A percentile compares a stretch with the other conserved stretches of the same genome.
phyloP scores from a whole-genome alignment of 2,113 vertebrate genomes.

The Pygoscelis antarcticus region DNA sequence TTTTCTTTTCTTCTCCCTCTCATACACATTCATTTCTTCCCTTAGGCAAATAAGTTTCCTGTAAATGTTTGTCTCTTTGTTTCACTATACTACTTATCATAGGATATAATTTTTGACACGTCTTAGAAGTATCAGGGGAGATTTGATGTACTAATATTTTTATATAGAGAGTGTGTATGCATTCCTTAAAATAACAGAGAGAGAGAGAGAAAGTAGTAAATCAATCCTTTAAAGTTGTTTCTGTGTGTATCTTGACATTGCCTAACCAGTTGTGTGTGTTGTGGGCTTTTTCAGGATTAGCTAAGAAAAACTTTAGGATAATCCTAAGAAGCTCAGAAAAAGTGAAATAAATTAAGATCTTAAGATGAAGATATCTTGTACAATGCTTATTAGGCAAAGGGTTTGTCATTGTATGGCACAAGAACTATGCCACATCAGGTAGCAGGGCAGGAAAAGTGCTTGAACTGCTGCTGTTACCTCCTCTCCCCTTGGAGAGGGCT shows the following conservation, averaged over 20 bases:
- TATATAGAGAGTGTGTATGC: not conserved
- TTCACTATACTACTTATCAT: not conserved
- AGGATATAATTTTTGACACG: not conserved
- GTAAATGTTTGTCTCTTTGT: constrained; percentile 15
- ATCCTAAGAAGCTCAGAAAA: not conserved
- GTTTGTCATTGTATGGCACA: not conserved
- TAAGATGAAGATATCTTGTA: not conserved
- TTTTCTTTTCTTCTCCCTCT: not conserved
- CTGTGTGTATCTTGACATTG: not conserved
- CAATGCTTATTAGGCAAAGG: not conserved
- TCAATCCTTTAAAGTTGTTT: not conserved
- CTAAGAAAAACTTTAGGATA: not conserved
- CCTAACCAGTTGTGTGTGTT: not conserved
- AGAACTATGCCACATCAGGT: not conserved
- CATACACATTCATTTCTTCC: not conserved
- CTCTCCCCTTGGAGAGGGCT: not conserved
- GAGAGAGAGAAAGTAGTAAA: not conserved
- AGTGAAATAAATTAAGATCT: not conserved
- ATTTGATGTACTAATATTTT: not conserved
- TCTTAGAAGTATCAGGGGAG: not conserved
- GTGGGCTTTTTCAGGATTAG: not conserved
- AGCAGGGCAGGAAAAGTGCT: not conserved
- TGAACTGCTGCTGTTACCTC: not conserved
- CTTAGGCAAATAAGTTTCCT: not conserved
- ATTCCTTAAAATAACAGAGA: not conserved